A percentile compares a stretch with the other conserved stretches of the same genome.
These are phyloP conservation scores for Adelphocoris suturalis DNA, from an alignment of 2,888 invertebrate genomes.

Conservation along the genomic window DNA sequence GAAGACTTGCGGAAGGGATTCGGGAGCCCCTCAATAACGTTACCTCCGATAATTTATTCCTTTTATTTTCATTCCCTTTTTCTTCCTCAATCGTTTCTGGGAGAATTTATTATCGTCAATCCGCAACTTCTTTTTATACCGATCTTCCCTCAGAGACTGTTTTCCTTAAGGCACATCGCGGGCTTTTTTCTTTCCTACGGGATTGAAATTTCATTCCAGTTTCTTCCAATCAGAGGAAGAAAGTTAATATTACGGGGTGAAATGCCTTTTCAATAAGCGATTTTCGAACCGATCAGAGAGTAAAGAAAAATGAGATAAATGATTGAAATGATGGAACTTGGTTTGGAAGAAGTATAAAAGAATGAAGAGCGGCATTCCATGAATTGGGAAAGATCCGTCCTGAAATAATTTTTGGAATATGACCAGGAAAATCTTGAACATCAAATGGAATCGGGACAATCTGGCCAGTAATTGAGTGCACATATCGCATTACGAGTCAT, in stretches of 20 bases:
- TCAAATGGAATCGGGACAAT: no score
- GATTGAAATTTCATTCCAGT: conserved; percentile 10
- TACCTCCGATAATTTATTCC: conserved; percentile 17
- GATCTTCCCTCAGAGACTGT: neutral
- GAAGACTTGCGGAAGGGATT: conserved; percentile 22
- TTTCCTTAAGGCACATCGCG: neutral
- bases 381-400: no score
- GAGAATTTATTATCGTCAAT: conserved; percentile 15
- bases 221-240: neutral
- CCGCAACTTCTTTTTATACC: conserved; percentile 5
- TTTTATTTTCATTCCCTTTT: neutral
- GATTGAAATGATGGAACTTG: neutral
- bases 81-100: neutral
- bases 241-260: neutral
- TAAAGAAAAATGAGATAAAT: neutral
- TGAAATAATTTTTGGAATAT: no score
- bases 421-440: no score
- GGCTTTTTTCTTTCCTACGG: neutral
- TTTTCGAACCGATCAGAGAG: neutral
- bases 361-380: neutral
- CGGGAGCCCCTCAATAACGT: conserved; percentile 13
- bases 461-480: no score
- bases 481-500: no score
- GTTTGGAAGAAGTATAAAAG: neutral
- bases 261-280: conserved; percentile 18